Evolutionary conservation across 2,113 vertebrate species (phyloP).

Genomic region (Benitochromis conjunctus): DNA sequence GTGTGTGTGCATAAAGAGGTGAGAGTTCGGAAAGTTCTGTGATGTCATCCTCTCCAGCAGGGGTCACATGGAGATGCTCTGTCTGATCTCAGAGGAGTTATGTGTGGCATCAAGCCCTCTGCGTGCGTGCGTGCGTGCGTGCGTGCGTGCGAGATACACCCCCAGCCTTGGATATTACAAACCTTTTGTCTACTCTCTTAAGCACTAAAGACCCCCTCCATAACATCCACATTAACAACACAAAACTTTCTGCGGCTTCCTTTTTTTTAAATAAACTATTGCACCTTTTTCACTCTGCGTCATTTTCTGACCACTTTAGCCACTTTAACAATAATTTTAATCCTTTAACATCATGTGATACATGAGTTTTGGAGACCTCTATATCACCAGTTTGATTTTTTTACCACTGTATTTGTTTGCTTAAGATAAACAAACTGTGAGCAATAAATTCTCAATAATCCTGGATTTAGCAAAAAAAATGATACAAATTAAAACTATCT

Average conservation of each 20-base stretch:
- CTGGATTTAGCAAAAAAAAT: not conserved
- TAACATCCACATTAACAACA: not conserved
- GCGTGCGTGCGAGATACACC: not conserved
- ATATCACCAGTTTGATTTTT: no score
- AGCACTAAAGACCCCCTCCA: not conserved
- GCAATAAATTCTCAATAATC: not conserved
- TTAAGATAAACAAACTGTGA: not conserved
- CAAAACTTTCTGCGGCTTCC: not conserved
- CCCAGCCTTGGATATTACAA: not conserved
- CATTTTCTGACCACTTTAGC: not conserved
- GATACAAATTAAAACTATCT: not conserved
- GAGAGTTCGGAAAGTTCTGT: conserved; percentile 27
- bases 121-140: rapidly evolving
- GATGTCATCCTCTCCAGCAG: conserved; percentile 35
- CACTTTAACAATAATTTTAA: not conserved
- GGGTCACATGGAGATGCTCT: not conserved
- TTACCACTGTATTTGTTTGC: not conserved
- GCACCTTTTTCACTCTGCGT: not conserved
- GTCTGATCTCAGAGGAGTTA: conserved; percentile 7
- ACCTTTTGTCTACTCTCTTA: not conserved
- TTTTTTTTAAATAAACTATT: not conserved
- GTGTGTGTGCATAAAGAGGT: not conserved
- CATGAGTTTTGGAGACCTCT: no score
- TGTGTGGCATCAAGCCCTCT: not conserved
- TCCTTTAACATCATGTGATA: not conserved